phyloP scores from a whole-genome alignment of 2,113 vertebrate species.

The Crotalus helleri region DNA sequence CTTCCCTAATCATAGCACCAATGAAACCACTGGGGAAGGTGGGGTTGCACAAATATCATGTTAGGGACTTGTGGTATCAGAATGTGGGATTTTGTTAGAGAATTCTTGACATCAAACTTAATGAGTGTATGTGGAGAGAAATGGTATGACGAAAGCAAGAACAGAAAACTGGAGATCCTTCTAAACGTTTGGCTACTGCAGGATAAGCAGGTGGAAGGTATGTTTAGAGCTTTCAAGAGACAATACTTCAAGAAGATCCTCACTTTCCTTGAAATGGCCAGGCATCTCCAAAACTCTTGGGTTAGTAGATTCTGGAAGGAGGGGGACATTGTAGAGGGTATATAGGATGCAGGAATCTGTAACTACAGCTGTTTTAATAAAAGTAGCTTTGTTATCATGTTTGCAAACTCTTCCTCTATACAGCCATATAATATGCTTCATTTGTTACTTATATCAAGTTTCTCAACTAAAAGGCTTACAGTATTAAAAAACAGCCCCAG shows the following conservation, averaged over 20 bases:
- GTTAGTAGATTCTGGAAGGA: not conserved
- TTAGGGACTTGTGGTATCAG: not conserved
- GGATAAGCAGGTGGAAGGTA: not conserved
- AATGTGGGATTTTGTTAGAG: not conserved
- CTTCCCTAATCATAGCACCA: not conserved
- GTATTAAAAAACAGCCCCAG: conserved; percentile 42
- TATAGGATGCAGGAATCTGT: not conserved
- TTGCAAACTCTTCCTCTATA: conserved; percentile 16
- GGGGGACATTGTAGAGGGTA: not conserved
- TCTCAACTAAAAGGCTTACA: conserved; percentile 17
- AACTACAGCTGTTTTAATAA: not conserved
- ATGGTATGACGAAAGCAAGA: not conserved
- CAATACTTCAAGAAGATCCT: not conserved
- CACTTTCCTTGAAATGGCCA: not conserved
- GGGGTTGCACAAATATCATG: not conserved
- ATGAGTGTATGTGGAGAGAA: not conserved
- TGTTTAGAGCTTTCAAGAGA: not conserved
- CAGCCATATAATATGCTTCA: not conserved
- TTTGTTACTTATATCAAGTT: conserved; percentile 22
- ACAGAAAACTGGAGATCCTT: not conserved
- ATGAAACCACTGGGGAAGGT: not conserved
- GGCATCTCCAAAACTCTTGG: not conserved
- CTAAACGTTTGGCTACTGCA: not conserved
- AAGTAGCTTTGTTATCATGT: not conserved
- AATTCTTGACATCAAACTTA: not conserved